Percentiles rank a stretch among this genome's conserved stretches.
These are phyloP conservation scores for Nansenia antarctica DNA, from an alignment of 2,113 vertebrate genomes.

Conservation along the genomic window DNA sequence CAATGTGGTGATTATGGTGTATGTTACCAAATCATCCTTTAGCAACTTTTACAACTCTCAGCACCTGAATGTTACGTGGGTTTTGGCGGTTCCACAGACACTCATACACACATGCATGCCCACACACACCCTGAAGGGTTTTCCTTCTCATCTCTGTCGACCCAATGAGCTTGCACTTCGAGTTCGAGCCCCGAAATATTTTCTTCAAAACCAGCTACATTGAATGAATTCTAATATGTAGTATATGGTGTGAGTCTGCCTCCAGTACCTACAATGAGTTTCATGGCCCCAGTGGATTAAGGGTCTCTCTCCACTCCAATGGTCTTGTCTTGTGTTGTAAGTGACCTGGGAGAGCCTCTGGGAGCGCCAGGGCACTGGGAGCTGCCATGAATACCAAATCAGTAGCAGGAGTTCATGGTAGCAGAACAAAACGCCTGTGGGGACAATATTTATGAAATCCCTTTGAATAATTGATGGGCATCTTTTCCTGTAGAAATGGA, in stretches of 20 bases:
- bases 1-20: slow-evolving; percentile 1
- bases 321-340: slow-evolving; percentile 23
- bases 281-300: not conserved
- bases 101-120: too few relatives aligned
- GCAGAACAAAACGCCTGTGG: slow-evolving; percentile 2
- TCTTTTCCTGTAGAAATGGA: slow-evolving; percentile 21
- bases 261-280: not conserved
- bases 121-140: too few relatives aligned
- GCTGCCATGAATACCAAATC: slow-evolving; percentile 46
- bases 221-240: too few relatives aligned
- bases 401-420: slow-evolving; percentile 16
- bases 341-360: slow-evolving; percentile 8
- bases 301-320: slow-evolving; percentile 2
- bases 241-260: not conserved
- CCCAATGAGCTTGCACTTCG: too few relatives aligned
- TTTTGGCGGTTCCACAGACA: too few relatives aligned
- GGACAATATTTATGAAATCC: slow-evolving; percentile 39
- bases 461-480: slow-evolving; percentile 48
- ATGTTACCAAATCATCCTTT: not conserved
- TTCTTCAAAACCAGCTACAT: too few relatives aligned
- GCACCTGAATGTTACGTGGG: not conserved
- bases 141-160: too few relatives aligned
- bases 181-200: too few relatives aligned
- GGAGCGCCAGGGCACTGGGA: slow-evolving; percentile 25
- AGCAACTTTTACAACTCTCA: not conserved